Percentiles rank a stretch among this genome's conserved stretches.
These are phyloP conservation scores for Hystrix cristata DNA, from an alignment of 2,113 vertebrate genomes.

Conservation along the genomic window DNA sequence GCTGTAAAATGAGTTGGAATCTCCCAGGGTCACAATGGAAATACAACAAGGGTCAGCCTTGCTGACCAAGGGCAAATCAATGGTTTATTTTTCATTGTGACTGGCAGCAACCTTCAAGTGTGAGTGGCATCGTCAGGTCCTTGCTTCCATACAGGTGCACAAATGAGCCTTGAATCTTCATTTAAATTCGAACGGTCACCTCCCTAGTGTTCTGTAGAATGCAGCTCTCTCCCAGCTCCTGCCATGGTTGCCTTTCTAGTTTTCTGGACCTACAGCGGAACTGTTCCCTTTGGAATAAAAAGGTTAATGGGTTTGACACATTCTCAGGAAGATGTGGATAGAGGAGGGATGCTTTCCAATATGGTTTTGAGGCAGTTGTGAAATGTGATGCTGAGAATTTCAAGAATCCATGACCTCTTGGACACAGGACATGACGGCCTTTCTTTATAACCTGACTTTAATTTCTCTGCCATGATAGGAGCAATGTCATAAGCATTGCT, in stretches of 20 bases:
- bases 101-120: slow-evolving; percentile 1
- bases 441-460: slow-evolving; percentile 65
- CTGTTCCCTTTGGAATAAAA: slow-evolving; percentile 25
- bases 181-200: not conserved
- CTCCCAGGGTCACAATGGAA: not conserved
- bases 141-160: not conserved
- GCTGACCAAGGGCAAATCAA: not conserved
- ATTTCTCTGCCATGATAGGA: not conserved
- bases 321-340: not conserved
- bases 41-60: not conserved
- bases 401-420: slow-evolving; percentile 51
- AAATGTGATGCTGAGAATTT: slow-evolving; percentile 57
- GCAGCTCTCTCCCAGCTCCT: not conserved
- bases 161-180: not conserved
- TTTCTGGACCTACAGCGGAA: not conserved
- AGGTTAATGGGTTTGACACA: slow-evolving; percentile 13
- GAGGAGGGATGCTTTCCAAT: not conserved
- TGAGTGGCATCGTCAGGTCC: accelerated
- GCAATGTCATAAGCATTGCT: not conserved
- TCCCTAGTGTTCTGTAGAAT: not conserved
- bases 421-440: not conserved
- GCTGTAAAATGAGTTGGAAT: not conserved
- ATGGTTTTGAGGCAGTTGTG: not conserved
- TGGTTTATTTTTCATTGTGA: slow-evolving; percentile 11
- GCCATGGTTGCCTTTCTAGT: not conserved